Evolutionary conservation across 2,113 vertebrate species (phyloP).

Genomic region (Tursiops truncatus): DNA sequence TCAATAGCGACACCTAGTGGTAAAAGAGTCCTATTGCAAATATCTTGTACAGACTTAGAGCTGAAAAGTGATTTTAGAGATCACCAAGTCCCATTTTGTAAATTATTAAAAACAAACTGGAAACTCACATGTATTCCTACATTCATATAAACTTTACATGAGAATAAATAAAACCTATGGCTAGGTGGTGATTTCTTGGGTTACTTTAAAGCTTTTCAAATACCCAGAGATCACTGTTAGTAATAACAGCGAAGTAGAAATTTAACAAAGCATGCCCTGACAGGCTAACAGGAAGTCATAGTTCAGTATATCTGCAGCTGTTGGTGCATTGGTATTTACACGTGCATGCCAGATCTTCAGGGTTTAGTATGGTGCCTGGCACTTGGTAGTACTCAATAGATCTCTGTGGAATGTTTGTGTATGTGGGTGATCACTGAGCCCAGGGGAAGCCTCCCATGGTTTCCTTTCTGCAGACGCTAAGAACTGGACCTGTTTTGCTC

Average conservation of each 20-base stretch:
- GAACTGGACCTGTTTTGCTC: background rate
- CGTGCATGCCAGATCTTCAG: background rate
- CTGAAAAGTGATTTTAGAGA: background rate
- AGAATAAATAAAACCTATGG: background rate
- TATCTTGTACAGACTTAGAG: background rate
- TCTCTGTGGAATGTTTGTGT: background rate
- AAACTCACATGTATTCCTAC: background rate
- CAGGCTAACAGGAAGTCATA: background rate
- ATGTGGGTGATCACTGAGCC: background rate
- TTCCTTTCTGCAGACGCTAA: background rate
- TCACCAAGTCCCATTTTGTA: background rate
- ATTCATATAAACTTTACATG: background rate
- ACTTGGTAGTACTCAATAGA: background rate
- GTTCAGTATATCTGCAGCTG: background rate
- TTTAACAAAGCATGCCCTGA: background rate
- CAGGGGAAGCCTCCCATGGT: background rate
- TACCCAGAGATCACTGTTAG: background rate
- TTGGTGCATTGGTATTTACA: background rate
- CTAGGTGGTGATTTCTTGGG: background rate
- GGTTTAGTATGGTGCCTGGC: background rate
- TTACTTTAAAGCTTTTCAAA: conserved; percentile 9
- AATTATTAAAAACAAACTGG: conserved; percentile 20
- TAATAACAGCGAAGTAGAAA: background rate
- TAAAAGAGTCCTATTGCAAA: background rate
- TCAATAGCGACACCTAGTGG: conserved; percentile 67